Conservation (phyloP, 1,140 invertebrate species). For the Lutraria rhynchaena region DNA sequence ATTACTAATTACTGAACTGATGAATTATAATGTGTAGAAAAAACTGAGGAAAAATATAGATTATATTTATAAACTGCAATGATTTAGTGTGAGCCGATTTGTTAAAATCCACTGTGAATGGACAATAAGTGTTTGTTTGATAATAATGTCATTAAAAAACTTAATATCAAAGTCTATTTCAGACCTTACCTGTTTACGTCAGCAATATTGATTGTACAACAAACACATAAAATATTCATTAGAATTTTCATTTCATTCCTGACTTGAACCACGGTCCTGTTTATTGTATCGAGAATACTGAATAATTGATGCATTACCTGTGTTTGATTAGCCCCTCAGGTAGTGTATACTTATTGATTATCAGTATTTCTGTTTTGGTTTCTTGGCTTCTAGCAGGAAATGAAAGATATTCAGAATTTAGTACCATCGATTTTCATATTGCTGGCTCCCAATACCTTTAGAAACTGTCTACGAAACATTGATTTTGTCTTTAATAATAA, state of each 20-base stretch:
- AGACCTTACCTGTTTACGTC: neutral
- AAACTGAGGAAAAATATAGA: too few relatives aligned
- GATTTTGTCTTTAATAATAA: too few relatives aligned
- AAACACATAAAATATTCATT: constrained; percentile 58
- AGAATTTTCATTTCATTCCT: constrained; percentile 24
- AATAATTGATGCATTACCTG: constrained; percentile 41
- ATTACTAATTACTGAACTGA: too few relatives aligned
- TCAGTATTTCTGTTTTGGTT: neutral
- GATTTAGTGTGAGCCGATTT: too few relatives aligned
- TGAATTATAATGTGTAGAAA: too few relatives aligned
- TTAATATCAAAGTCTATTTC: too few relatives aligned
- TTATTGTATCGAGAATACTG: neutral
- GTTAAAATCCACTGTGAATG: too few relatives aligned
- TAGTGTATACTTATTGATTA: constrained; percentile 17
- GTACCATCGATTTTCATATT: constrained; percentile 11
- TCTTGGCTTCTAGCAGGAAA: constrained; percentile 6
- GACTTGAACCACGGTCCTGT: neutral
- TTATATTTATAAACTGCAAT: too few relatives aligned
- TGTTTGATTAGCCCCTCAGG: constrained; percentile 47
- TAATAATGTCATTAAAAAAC: too few relatives aligned
- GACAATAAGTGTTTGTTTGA: too few relatives aligned
- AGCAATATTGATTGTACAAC: constrained; percentile 18
- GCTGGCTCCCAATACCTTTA: too few relatives aligned
- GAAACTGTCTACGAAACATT: too few relatives aligned
- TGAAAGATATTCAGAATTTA: neutral